Evolutionary conservation across 2,797 vertebrate genomes (phyloP).

Genomic region (Dipus sagitta): DNA sequence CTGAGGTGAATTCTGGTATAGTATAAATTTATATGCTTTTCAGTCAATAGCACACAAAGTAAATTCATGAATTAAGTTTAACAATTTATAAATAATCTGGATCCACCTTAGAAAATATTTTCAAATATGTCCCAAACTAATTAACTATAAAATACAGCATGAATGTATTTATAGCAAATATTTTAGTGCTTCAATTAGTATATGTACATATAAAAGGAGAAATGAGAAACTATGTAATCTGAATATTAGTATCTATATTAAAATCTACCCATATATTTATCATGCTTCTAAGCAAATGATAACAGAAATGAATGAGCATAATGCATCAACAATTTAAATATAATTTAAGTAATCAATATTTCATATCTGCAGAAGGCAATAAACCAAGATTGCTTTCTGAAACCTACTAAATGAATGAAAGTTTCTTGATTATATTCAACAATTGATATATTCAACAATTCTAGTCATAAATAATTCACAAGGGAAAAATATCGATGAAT

Average conservation of each 20-base stretch:
- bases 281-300: not conserved
- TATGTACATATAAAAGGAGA: not conserved
- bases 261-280: not conserved
- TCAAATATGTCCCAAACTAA: not conserved
- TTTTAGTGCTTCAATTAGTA: not conserved
- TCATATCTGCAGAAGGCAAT: not conserved
- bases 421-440: not conserved
- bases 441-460: not conserved
- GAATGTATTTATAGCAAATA: not conserved
- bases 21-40: not conserved
- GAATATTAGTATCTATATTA: not conserved
- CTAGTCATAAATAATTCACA: not conserved
- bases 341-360: not conserved
- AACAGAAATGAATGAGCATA: slow-evolving; percentile 36
- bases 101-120: not conserved
- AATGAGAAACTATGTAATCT: not conserved
- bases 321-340: not conserved
- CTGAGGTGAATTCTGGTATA: not conserved
- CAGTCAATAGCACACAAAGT: not conserved
- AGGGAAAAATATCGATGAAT: not conserved
- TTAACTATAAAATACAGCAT: not conserved
- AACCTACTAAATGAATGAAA: not conserved
- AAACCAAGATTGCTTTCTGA: not conserved
- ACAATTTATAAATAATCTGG: not conserved
- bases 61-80: not conserved